Conservation (phyloP, 1,140 invertebrate species). For the Drosophila quadrilineata region DNA sequence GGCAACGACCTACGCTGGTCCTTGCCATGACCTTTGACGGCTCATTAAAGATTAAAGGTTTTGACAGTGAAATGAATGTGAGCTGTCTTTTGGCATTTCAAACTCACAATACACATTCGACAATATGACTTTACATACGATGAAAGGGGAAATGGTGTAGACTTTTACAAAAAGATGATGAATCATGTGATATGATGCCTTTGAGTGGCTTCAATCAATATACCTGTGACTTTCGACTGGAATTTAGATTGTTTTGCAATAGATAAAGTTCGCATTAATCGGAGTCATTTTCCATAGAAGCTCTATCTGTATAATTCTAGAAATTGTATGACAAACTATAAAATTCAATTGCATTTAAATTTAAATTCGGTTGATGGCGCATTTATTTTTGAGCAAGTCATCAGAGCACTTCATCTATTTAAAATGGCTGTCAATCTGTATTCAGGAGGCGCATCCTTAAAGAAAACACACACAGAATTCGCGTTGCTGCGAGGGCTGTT, state of each 20-base stretch:
- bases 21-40: constrained; percentile 9
- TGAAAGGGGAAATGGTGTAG: neutral
- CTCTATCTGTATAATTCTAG: neutral
- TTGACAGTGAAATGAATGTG: constrained; percentile 21
- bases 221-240: no score
- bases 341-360: neutral
- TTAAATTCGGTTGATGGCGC: neutral
- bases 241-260: no score
- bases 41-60: constrained; percentile 21
- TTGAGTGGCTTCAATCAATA: neutral
- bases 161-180: neutral
- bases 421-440: neutral
- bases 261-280: no score
- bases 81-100: constrained; percentile 2
- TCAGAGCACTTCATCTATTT: neutral
- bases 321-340: neutral
- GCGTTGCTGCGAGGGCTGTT: constrained; percentile 26
- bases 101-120: neutral
- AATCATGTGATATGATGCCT: neutral
- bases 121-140: neutral
- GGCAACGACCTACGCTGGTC: neutral
- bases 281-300: no score
- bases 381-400: neutral
- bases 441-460: neutral
- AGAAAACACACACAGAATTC: no score